Evolutionary conservation across 2,888 invertebrate genomes (phyloP).

Genomic region (Agrochola litura): DNA sequence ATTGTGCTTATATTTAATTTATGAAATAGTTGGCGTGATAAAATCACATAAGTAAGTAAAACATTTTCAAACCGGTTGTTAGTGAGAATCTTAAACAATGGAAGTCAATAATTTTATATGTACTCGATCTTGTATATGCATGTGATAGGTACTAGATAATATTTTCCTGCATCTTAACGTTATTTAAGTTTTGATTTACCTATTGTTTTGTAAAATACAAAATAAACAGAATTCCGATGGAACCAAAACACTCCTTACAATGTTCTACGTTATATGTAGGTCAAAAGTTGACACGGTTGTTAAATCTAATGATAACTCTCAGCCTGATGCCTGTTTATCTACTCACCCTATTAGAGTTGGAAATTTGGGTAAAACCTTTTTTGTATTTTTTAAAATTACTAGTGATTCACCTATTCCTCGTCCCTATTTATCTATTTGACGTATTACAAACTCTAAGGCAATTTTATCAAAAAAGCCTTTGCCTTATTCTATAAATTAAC

Average conservation of each 20-base stretch:
- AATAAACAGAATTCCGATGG: not conserved
- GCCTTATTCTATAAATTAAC: no score
- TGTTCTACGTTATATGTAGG: constrained; percentile 13
- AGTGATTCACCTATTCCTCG: not conserved
- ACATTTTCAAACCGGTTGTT: constrained; percentile 57
- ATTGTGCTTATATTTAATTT: not conserved
- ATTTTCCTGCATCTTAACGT: not conserved
- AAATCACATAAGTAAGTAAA: constrained; percentile 21
- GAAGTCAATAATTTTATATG: constrained; percentile 41
- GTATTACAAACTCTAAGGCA: not conserved
- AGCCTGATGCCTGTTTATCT: no score
- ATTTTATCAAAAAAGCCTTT: not conserved
- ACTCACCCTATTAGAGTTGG: no score
- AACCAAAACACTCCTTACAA: not conserved
- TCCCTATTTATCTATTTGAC: no score
- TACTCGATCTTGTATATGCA: constrained; percentile 17
- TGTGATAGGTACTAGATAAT: constrained; percentile 15
- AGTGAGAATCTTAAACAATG: constrained; percentile 52
- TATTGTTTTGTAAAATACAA: not conserved
- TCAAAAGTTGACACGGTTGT: constrained; percentile 9
- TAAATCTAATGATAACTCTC: constrained; percentile 3
- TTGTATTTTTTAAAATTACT: not conserved
- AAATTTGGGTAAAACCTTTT: not conserved
- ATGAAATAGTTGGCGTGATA: constrained; percentile 37
- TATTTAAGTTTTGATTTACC: not conserved